These are phyloP conservation scores for Bombus confusus DNA, from an alignment of 1,140 invertebrate species.

Conservation along the genomic window DNA sequence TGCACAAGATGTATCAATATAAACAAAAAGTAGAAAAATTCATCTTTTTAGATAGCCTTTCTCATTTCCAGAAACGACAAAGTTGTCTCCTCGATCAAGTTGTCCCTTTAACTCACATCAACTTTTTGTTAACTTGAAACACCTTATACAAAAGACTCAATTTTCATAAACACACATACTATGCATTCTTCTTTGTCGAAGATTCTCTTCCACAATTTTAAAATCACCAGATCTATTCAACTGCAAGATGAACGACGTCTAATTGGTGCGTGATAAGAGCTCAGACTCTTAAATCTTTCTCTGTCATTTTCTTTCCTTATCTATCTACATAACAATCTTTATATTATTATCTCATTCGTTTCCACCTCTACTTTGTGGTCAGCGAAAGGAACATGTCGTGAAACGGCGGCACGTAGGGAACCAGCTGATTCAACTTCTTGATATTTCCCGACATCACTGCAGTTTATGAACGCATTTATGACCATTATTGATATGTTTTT, in stretches of 20 bases:
- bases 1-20: not conserved
- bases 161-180: slow-evolving; percentile 29
- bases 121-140: not conserved
- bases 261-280: slow-evolving; percentile 9
- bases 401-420: not conserved
- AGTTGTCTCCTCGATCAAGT: not conserved
- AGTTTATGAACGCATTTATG: not conserved
- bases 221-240: not conserved
- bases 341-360: not conserved
- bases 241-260: not conserved
- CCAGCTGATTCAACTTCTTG: not conserved
- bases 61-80: not conserved
- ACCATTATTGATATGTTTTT: not conserved
- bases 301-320: not conserved
- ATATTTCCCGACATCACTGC: not conserved
- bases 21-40: not conserved
- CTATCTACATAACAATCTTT: no score
- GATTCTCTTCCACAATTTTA: no score
- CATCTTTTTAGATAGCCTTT: not conserved
- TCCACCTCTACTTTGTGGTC: slow-evolving; percentile 1
- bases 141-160: not conserved
- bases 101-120: no score
- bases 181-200: not conserved
- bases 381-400: not conserved
- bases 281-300: slow-evolving; percentile 22